Base-by-base conservation (phyloP, 2,888 invertebrate genomes). In the Myopa tessellatipennis region DNA sequence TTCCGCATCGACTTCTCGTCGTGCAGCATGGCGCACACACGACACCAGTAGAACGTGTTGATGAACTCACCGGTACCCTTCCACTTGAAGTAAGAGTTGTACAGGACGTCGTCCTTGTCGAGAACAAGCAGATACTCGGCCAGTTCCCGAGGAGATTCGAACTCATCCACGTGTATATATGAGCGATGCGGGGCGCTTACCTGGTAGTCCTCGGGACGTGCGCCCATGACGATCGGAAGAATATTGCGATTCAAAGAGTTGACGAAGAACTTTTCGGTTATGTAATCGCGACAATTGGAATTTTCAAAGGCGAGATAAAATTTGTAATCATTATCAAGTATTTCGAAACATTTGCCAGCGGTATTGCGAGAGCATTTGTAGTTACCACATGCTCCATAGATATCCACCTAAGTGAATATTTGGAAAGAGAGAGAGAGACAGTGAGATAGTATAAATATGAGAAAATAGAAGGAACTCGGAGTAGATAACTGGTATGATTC, bases 291-390 rank as follows among this genome's bases (percentile, higher is more conserved):
- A 89, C 98, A 98, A 86, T 98, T 98, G 50, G 98, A 98, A 89
- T 98, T 98, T 89, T 98, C 98, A 87, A 98, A 98, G 0, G 98
- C 96, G 83, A 98, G 92, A 88, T 98, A 98, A 90, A 98, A 98
- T 89, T 98, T 98, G 91, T 98, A 98, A 82, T 98, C 96, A 79
- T 92, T 94, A 87, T 96, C 95, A 77, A 98, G 92, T 92, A 97
- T 94, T 78, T 96, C 95, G 85, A 97, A 95, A 87, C 98, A 98
- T 86, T 94, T 93, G 85, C 95, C 94, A 18, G 93, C 91, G 83
- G 94, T 93, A 73, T 93, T 93, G 70, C 97, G 92, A 0, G 97
- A 94, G 87, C 98, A 98, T 86, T 94, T 93, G 82, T 94, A 92
- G 34, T 93, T 92, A 36, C 98, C 98, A 88, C 98, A 98, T 6